Evolutionary conservation across 2,797 vertebrate genomes (phyloP).

Genomic region (Enteromius viviparus): DNA sequence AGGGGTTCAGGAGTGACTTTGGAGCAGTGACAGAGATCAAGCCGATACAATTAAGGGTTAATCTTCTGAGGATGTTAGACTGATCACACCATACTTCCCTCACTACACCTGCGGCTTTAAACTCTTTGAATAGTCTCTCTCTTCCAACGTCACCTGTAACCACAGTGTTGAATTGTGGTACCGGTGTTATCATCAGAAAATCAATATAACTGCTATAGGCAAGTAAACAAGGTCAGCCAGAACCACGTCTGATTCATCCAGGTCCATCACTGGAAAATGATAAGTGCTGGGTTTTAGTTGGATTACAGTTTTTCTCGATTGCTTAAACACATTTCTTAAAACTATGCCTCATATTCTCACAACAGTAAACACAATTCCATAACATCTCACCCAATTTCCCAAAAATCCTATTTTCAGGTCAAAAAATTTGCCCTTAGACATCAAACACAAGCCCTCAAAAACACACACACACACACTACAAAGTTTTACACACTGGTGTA

Average conservation of each 20-base stretch:
- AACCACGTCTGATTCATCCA: constrained; percentile 19
- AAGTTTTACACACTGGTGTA: too few relatives aligned
- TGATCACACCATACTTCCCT: constrained; percentile 18
- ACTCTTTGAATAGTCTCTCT: constrained; percentile 21
- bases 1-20: constrained; percentile 11
- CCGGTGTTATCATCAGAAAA: constrained; percentile 38
- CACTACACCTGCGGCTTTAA: constrained; percentile 20
- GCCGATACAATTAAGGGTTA: constrained; percentile 40
- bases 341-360: too few relatives aligned
- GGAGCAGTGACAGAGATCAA: constrained; percentile 7
- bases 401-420: too few relatives aligned
- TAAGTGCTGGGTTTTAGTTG: constrained; percentile 5
- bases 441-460: too few relatives aligned
- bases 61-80: constrained; percentile 28
- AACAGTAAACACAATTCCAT: too few relatives aligned
- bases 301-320: background rate
- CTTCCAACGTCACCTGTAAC: background rate
- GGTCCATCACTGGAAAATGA: constrained; percentile 6
- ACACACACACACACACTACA: too few relatives aligned
- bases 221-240: constrained; percentile 32
- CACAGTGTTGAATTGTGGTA: constrained; percentile 5
- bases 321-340: too few relatives aligned
- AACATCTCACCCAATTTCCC: too few relatives aligned
- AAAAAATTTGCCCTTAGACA: too few relatives aligned
- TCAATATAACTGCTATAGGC: constrained; percentile 42